These are phyloP conservation scores for Erythrocebus patas DNA, from an alignment of 2,113 vertebrate genomes.

Conservation along the genomic window DNA sequence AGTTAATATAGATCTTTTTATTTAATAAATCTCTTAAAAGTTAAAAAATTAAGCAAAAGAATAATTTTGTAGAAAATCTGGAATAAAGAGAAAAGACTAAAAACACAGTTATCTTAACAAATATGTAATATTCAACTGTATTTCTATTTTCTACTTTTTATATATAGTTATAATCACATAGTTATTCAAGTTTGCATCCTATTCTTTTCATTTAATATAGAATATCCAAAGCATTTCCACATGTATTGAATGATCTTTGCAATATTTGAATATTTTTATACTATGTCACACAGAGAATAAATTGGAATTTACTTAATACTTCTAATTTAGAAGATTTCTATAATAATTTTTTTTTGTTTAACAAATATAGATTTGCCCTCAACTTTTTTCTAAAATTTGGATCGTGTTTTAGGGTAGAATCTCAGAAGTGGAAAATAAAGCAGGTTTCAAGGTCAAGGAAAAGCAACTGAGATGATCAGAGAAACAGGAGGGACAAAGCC, in stretches of 20 bases:
- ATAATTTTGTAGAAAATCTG: conserved; percentile 15
- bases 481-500: neutral
- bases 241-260: neutral
- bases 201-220: neutral
- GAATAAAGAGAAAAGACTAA: conserved; percentile 9
- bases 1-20: neutral
- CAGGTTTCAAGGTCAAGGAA: neutral
- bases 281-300: neutral
- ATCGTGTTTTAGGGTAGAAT: neutral
- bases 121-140: conserved; percentile 3
- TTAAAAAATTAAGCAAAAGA: neutral
- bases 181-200: neutral
- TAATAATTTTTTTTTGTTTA: neutral
- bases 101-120: neutral
- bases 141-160: conserved; percentile 2
- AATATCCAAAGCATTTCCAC: neutral
- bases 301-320: neutral
- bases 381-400: neutral
- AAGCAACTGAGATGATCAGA: neutral
- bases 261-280: neutral
- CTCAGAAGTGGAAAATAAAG: neutral
- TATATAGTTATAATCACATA: neutral
- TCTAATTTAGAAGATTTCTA: neutral
- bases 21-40: neutral
- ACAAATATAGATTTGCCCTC: neutral